Percentiles rank a stretch among this genome's conserved stretches.
phyloP scores from a whole-genome alignment of 1,140 invertebrate species.

The Agrilus planipennis region DNA sequence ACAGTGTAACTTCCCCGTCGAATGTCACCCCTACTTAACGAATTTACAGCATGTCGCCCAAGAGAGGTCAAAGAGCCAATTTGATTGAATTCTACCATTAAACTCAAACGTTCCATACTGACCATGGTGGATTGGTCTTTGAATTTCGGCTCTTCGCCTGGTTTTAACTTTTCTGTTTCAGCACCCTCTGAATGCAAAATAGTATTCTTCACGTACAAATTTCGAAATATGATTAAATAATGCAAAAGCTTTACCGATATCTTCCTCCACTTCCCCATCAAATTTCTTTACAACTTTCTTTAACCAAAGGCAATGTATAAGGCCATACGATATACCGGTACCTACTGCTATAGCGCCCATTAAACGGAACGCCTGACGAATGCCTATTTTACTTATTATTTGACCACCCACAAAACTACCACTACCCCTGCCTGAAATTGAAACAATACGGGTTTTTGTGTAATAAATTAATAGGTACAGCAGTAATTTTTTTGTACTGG shows the following conservation, averaged over 20 bases:
- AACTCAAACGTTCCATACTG: conserved; percentile 51
- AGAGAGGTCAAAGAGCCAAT: conserved; percentile 56
- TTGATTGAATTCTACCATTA: conserved; percentile 61
- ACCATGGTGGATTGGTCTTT: conserved; percentile 53
- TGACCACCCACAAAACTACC: conserved; percentile 71
- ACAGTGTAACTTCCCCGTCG: conserved; percentile 36
- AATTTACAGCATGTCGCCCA: conserved; percentile 35
- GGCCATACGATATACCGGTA: conserved; percentile 53
- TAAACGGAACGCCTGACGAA: conserved; percentile 58
- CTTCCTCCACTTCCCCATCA: conserved; percentile 34
- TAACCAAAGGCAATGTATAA: conserved; percentile 60
- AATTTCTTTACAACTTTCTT: conserved; percentile 41
- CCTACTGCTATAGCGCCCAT: conserved; percentile 60
- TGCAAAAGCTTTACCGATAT: conserved; percentile 16
- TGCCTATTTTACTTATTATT: conserved; percentile 58
- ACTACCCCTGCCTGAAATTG: conserved; percentile 52
- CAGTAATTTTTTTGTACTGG: conserved; percentile 1
- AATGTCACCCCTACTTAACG: conserved; percentile 35
- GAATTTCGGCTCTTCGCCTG: conserved; percentile 35
- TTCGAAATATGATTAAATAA: background rate
- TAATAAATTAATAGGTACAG: conserved; percentile 4
- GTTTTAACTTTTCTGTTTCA: conserved; percentile 31
- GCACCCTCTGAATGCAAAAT: conserved; percentile 24
- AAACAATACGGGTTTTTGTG: too few relatives aligned
- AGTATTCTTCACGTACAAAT: conserved; percentile 17